These are phyloP conservation scores for Muschampia plurimacula DNA, from an alignment of 2,888 invertebrate genomes.

Conservation along the genomic window DNA sequence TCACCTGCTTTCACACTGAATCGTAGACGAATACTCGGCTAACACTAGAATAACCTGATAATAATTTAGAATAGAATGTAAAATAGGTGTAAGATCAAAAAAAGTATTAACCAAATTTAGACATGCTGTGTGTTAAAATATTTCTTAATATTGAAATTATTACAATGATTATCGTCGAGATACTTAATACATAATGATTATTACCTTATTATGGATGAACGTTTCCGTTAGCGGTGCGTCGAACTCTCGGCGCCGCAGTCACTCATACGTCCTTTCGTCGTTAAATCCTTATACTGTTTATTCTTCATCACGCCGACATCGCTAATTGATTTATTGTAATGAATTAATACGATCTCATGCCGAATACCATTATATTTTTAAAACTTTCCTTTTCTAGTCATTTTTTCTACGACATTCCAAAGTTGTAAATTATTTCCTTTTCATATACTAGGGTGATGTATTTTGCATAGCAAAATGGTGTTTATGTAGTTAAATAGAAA, in stretches of 20 bases:
- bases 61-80: conserved; percentile 77
- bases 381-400: conserved; percentile 77
- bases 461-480: conserved; percentile 84
- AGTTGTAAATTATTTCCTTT: conserved; percentile 71
- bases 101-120: conserved; percentile 84
- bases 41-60: conserved; percentile 76
- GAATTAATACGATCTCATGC: conserved; percentile 62
- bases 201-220: conserved; percentile 38
- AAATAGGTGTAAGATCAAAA: conserved; percentile 77
- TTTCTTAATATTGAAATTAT: conserved; percentile 69
- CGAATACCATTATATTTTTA: conserved; percentile 44
- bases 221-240: conserved; percentile 51
- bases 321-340: conserved; percentile 50
- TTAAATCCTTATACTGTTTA: conserved; percentile 17
- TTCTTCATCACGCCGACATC: conserved; percentile 45
- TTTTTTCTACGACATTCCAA: conserved; percentile 79
- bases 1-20: conserved; percentile 68
- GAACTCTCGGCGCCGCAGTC: conserved; percentile 36
- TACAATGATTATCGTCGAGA: conserved; percentile 59
- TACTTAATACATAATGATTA: conserved; percentile 8
- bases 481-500: conserved; percentile 72
- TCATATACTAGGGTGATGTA: conserved; percentile 74
- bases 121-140: conserved; percentile 78
- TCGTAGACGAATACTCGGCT: conserved; percentile 70
- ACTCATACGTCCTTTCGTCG: conserved; percentile 32